A percentile compares a stretch with the other conserved stretches of the same genome.
These are phyloP conservation scores for Polyommatus icarus DNA, from an alignment of 2,888 invertebrate species.

Conservation along the genomic window DNA sequence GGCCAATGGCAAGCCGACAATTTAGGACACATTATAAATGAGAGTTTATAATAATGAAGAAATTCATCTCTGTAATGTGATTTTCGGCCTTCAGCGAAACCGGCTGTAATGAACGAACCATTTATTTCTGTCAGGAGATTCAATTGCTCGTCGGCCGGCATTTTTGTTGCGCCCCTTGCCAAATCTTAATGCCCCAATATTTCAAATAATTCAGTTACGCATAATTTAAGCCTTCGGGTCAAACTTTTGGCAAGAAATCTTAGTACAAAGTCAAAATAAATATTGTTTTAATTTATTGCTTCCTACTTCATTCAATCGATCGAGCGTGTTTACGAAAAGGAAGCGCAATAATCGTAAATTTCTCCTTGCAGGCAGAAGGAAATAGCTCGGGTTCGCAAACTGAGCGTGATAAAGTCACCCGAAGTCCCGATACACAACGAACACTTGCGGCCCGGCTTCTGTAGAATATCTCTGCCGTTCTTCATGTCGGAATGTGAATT, in stretches of 20 bases:
- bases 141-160: constrained; percentile 2
- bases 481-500: constrained; percentile 90
- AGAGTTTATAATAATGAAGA: constrained; percentile 15
- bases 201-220: constrained; percentile 16
- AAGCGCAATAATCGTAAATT: not conserved
- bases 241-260: constrained; percentile 13
- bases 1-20: not conserved
- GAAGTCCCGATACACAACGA: constrained; percentile 80
- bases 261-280: not conserved
- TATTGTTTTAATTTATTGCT: not conserved
- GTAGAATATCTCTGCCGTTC: constrained; percentile 90
- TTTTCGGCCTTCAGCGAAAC: not conserved
- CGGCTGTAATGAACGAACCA: not conserved
- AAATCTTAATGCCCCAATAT: constrained; percentile 10
- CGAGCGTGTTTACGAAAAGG: not conserved
- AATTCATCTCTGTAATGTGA: constrained; percentile 15
- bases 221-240: constrained; percentile 6
- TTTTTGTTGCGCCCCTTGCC: constrained; percentile 20
- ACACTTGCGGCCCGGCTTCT: constrained; percentile 91
- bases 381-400: constrained; percentile 65
- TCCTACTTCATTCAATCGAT: not conserved
- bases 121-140: constrained; percentile 2
- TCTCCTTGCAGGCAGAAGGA: constrained; percentile 68
- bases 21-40: constrained; percentile 1
- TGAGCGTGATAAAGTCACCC: constrained; percentile 67